phyloP scores from a whole-genome alignment of 2,888 invertebrate genomes.

The Yponomeuta cagnagella region DNA sequence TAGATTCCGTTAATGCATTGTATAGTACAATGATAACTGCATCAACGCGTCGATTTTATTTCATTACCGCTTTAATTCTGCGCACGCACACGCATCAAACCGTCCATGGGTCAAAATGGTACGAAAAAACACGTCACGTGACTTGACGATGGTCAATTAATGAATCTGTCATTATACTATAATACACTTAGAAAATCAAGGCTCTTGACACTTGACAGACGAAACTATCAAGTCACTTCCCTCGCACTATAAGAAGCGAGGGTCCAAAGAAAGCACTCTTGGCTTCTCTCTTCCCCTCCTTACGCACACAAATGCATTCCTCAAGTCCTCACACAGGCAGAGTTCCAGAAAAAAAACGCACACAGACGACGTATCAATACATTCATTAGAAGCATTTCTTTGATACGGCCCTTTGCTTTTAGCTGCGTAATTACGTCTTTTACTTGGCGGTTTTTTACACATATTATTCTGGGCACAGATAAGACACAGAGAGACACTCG shows the following conservation, averaged over 20 bases:
- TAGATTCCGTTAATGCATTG: too few species aligned
- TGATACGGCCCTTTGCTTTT: conserved; percentile 64
- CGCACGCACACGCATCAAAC: too few species aligned
- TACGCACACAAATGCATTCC: conserved; percentile 43
- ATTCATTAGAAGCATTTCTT: conserved; percentile 74
- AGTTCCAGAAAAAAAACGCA: conserved; percentile 49
- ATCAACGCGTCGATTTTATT: too few species aligned
- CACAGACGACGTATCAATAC: conserved; percentile 66
- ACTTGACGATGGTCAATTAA: too few species aligned
- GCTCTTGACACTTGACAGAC: too few species aligned
- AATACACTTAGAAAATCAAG: too few species aligned
- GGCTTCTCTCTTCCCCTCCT: conserved; percentile 63
- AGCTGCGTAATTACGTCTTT: conserved; percentile 70
- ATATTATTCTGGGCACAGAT: not conserved
- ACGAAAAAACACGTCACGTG: too few species aligned
- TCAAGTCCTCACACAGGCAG: not conserved
- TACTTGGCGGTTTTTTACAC: conserved; percentile 44
- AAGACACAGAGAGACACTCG: not conserved
- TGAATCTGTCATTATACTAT: too few species aligned
- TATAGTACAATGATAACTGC: too few species aligned
- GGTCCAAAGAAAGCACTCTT: conserved; percentile 73
- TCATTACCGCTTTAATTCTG: too few species aligned
- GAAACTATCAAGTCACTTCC: conserved; percentile 37
- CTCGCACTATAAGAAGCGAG: conserved; percentile 60
- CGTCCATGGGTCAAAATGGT: too few species aligned